Base-by-base conservation (phyloP, 2,113 vertebrate genomes). In the Sylvilagus bachmani region DNA sequence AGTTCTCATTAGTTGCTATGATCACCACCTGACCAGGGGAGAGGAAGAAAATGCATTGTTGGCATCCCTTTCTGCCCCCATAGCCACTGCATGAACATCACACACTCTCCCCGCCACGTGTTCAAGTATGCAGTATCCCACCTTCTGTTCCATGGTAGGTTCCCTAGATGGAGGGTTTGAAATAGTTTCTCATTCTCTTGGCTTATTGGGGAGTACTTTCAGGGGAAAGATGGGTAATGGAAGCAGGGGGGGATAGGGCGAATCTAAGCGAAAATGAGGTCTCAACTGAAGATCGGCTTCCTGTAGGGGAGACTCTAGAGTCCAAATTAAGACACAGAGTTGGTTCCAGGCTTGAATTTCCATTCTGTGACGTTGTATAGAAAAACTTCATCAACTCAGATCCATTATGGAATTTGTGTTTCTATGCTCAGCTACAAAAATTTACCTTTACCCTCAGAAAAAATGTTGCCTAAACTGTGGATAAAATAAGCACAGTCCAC, bases 361-460 rank as follows among this genome's bases (percentile, higher is more conserved):
- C 62, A 27, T 89, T 75, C 71, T 86, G 22, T 58, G 44, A 64
- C 62, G 49, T 64, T 36, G 64, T 85, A 87, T 33, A 38, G 38
- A 33, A 88, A 71, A 84, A 29, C 7, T 6, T 91, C 14, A 31
- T 86, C 62, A 79, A n/a, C 49, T 75, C 82, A 71, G 31, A 81
- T 49, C 27, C 51, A 2, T 62, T 25, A 64, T 58, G 49, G 31
- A 81, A 80, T 53, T 75, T 88, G 27, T 67, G 16, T 33, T 91
- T 82, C 2, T 64, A 13, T 53, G 21, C 22, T 49, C 21, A 33
- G 8, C 6, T 4, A 49, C 70, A 73, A 70, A 86, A 19, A 79
- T 62, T 87, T 69, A 64, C 29, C 51, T 90, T 92, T 90, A 77
- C 19, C 62, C 7, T 92, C 25, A 24, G 25, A 86, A 78, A 83